These are phyloP conservation scores for Melanotus villosus DNA, from an alignment of 2,888 invertebrate species.

Conservation along the genomic window DNA sequence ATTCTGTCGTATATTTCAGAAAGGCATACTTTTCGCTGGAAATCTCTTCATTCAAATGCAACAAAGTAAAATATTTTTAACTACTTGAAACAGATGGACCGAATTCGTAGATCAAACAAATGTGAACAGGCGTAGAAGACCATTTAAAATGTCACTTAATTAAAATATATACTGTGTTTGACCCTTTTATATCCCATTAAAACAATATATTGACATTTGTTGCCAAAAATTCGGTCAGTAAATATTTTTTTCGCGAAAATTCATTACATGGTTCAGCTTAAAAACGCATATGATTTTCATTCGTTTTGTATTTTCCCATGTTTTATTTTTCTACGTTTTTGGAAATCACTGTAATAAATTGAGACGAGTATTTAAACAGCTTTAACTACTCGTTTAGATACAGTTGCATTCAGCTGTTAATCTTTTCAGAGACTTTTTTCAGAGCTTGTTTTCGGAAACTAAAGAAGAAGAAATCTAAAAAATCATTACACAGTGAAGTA, in stretches of 20 bases:
- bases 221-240: slow-evolving; percentile 40
- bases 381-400: too few relatives aligned
- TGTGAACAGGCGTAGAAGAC: slow-evolving; percentile 8
- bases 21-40: too few relatives aligned
- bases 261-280: too few relatives aligned
- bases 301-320: too few relatives aligned
- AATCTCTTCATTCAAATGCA: not conserved
- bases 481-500: slow-evolving; percentile 9
- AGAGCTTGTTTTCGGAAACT: not conserved
- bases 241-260: too few relatives aligned
- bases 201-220: slow-evolving; percentile 47
- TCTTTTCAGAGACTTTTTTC: not conserved
- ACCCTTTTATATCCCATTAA: slow-evolving; percentile 41
- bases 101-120: not conserved
- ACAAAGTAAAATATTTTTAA: slow-evolving; percentile 1
- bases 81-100: not conserved
- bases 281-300: too few relatives aligned
- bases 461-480: not conserved
- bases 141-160: slow-evolving; percentile 42
- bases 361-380: too few relatives aligned
- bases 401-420: not conserved
- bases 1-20: too few relatives aligned
- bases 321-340: too few relatives aligned
- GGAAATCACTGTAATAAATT: too few relatives aligned
- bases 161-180: slow-evolving; percentile 30